A percentile compares a stretch with the other conserved stretches of the same genome.
phyloP scores from a whole-genome alignment of 2,113 vertebrate genomes.

The Pseudorectes ferrugineus region DNA sequence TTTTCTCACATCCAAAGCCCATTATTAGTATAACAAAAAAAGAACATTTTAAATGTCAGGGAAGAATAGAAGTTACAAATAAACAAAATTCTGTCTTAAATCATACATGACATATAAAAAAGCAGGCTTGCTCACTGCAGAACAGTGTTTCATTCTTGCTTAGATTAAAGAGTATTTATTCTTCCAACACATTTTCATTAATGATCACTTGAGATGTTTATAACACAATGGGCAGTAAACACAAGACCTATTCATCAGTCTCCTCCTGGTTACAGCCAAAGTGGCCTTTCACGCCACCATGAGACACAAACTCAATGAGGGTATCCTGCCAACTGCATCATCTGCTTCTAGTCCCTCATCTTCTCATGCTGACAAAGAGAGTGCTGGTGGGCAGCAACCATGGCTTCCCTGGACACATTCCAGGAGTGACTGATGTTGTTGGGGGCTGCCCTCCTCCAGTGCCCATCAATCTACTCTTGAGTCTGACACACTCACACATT shows the following conservation, averaged over 20 bases:
- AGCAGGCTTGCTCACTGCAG: background rate
- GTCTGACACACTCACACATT: background rate
- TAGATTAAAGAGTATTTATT: background rate
- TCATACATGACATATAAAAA: background rate
- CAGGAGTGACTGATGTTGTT: background rate
- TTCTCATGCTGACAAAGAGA: background rate
- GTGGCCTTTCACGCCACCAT: background rate
- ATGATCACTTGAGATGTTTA: background rate
- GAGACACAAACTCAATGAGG: background rate
- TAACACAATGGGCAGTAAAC: background rate
- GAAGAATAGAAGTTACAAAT: background rate
- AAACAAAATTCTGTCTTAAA: constrained; percentile 21
- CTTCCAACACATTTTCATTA: background rate
- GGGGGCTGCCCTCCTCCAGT: background rate
- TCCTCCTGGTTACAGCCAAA: background rate
- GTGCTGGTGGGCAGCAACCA: background rate
- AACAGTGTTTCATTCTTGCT: background rate
- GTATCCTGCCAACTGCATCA: background rate
- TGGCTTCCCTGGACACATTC: background rate
- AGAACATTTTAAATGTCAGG: background rate
- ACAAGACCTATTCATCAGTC: background rate
- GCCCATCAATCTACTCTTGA: background rate
- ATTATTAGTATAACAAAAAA: constrained; percentile 2
- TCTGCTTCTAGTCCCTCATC: background rate
- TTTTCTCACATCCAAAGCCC: background rate